A percentile compares a stretch with the other conserved stretches of the same genome.
Conservation (phyloP, 92 coral and sea anemone species). For the Desmophyllum pertusum region DNA sequence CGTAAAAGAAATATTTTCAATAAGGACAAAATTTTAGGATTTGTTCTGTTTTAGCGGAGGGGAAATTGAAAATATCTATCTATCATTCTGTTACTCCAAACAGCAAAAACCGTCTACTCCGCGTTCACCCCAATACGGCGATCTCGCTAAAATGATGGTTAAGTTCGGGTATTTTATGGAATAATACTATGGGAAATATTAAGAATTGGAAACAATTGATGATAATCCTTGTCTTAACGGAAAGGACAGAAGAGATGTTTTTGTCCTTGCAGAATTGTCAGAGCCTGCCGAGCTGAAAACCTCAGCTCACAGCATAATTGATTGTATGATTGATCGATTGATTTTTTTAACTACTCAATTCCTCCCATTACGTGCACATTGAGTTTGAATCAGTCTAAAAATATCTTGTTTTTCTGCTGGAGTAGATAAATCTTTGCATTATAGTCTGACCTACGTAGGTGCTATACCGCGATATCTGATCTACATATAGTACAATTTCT, state of each 20-base stretch:
- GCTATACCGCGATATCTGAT: not conserved
- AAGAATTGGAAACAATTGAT: not conserved
- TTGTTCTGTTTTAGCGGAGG: not conserved
- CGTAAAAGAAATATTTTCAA: not conserved
- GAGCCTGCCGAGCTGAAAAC: not conserved
- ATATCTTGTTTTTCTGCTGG: not conserved
- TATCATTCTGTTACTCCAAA: not conserved
- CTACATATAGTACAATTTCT: not conserved
- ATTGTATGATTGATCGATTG: not conserved
- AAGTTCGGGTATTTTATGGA: not conserved
- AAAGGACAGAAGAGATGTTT: not conserved
- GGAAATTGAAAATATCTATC: not conserved
- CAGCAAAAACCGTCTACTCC: too few species aligned
- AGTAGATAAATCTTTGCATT: not conserved
- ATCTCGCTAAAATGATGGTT: not conserved
- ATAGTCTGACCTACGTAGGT: not conserved
- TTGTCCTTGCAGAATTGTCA: not conserved
- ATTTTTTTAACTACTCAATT: not conserved
- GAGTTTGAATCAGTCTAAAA: not conserved
- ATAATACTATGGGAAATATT: not conserved
- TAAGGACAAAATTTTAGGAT: not conserved
- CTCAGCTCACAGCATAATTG: not conserved
- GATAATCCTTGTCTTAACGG: not conserved
- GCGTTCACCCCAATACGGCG: not conserved
- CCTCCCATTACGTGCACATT: not conserved